Base-by-base conservation (phyloP, 1,140 invertebrate genomes). In the Drosophila sulfurigaster region DNA sequence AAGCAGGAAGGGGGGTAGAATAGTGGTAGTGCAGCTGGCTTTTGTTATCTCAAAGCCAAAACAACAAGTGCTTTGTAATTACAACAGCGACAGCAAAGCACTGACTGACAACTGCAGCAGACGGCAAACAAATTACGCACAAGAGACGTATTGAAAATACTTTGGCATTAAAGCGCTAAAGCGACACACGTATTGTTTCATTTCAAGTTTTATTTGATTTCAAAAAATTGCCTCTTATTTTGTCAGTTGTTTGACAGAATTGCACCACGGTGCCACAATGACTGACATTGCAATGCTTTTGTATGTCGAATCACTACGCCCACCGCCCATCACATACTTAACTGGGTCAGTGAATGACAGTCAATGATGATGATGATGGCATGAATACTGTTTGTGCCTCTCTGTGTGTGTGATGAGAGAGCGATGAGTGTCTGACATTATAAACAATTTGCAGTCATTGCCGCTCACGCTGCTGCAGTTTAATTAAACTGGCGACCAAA, bases 31-130 rank as follows among this genome's bases (percentile, higher is more conserved):
- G 35, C 35, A 38, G 49, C 60, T 16, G 28, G 76, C 76, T 72
- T 85, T 83, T 85, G 81, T 85, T 85, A 74, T 78, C 68, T 49
- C 63, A 81, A 83, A 85, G 82, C 76, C 71, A 69, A 64, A 82
- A 87, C 82, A 86, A 77, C 79, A 86, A 86, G 82, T 87, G 76
- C 82, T 77, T 82, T 79, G 76, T 73, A 67, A 82, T 86, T 82
- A 76, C 75, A 82, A 69, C 76, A 66, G 46, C 66, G 67, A 38
- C 60, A 15, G 15, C n/a, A 54, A 15, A 25, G 20, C 20, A 11
- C 28, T 10, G n/a, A 52, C 49, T 4, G 49, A n/a, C 28, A 54
- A 25, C 20, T 13, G 51, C n/a, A 32, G 15, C 25, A 52, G 25
- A 13, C n/a, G 30, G 25, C 20, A 52, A 16, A 15, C 45, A 68